Evolutionary conservation across 2,113 vertebrate species (phyloP), one percentile per base, ranked within the genome.

Genomic region (Larimichthys polyactis): DNA sequence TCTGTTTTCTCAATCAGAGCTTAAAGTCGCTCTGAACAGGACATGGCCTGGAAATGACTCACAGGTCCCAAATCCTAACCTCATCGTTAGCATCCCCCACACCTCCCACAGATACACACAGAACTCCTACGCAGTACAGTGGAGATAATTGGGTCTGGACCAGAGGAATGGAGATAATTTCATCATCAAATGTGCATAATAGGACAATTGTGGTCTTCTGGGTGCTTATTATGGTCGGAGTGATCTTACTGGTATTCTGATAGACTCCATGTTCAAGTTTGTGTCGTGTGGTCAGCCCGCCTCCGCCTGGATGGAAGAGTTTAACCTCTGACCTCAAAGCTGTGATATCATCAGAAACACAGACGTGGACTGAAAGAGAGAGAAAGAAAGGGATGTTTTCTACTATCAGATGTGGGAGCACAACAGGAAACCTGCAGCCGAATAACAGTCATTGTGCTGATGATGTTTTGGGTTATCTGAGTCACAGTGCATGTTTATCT

Each of bases 381-480:
- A 59, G 7, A 29, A 9, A 54, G 2, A 32, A 10, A 57, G 22
- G 65, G n/a, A 52, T 32, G 17, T 70, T 64, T 19, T 29, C 17
- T 17, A 2, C n/a, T 0, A 27, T 63, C 32, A 66, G 71, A 84
- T 22, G 14, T 75, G n/a, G 8, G 24, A 48, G 4, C 69, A 82
- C 24, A 87, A 86, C 77, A 75, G 77, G 71, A 84, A 87, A 78
- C 19, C 36, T 71, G 36, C 24, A 20, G 48, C 80, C 83, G 68
- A 83, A 85, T 59, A 85, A 78, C 52, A 67, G n/a, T 62, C 78
- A 78, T 44, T 85, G 83, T 87, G 46, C 55, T 59, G 43, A 7
- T 49, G 57, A 55, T 51, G 70, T 79, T 75, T 49, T 65, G 64
- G 76, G 27, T 76, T 59, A n/a, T 79, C 72, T 86, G 90, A 90